A percentile compares a stretch with the other conserved stretches of the same genome.
Conservation (phyloP, 2,888 invertebrate species). For the Tipula vernalis region DNA sequence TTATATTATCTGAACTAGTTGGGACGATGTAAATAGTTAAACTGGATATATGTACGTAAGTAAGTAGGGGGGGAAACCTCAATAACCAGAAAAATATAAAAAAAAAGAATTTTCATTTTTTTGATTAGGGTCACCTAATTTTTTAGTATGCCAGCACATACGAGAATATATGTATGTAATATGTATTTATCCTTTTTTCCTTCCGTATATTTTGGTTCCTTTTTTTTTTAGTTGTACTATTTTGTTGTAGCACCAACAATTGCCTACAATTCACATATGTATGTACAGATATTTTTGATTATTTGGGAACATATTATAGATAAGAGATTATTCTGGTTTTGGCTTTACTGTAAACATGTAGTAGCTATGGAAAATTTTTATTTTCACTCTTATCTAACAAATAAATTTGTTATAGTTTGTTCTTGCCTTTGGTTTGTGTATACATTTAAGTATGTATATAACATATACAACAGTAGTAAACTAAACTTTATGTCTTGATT, state of each 20-base stretch:
- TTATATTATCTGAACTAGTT: neutral
- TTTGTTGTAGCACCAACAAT: neutral
- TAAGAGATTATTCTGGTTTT: conserved; percentile 4
- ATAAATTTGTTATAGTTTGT: neutral
- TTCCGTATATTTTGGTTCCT: neutral
- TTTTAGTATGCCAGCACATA: neutral
- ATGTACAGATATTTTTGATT: neutral
- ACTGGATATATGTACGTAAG: neutral
- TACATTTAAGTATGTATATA: neutral
- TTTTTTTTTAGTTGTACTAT: neutral
- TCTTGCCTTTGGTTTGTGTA: neutral
- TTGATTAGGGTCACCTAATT: conserved; percentile 4
- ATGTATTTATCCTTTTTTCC: neutral
- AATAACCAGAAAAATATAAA: neutral
- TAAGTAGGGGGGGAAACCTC: neutral
- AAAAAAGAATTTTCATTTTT: neutral
- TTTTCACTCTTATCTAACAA: neutral
- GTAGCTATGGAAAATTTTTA: neutral
- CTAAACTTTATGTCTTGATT: neutral
- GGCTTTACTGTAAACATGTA: neutral
- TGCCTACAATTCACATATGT: neutral
- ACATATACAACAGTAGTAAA: neutral
- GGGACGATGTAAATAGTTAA: neutral
- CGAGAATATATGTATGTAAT: neutral
- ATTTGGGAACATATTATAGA: neutral